Percentiles rank a stretch among this genome's conserved stretches.
These are phyloP conservation scores for Eurytoma californica DNA, from an alignment of 2,888 invertebrate genomes.

Conservation along the genomic window DNA sequence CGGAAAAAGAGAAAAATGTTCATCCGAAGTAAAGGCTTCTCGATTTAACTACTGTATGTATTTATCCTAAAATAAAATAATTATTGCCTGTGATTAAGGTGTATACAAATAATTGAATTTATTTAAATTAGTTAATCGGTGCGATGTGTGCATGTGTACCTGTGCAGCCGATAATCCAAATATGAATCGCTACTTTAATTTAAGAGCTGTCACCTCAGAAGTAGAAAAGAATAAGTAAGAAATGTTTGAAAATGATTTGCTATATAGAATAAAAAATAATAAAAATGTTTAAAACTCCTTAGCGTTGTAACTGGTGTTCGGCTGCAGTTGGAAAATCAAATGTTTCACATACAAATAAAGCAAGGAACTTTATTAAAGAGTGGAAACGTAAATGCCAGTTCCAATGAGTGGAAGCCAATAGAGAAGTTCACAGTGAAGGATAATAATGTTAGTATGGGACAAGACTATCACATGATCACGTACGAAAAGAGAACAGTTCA, in stretches of 20 bases:
- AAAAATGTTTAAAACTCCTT: background rate
- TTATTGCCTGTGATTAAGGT: too few species aligned
- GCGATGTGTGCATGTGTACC: background rate
- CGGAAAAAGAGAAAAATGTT: too few species aligned
- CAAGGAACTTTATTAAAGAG: conserved; percentile 11
- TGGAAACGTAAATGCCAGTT: background rate
- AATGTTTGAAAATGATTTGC: background rate
- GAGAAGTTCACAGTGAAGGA: conserved; percentile 3
- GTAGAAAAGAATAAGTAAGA: conserved; percentile 12
- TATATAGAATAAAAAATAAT: background rate
- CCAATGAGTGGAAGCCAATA: conserved; percentile 7
- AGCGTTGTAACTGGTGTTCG: conserved; percentile 26
- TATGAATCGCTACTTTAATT: conserved; percentile 21
- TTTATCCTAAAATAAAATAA: too few species aligned
- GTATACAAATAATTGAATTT: too few species aligned
- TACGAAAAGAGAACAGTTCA: background rate
- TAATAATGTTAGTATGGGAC: too few species aligned
- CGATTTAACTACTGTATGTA: too few species aligned
- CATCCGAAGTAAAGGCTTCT: too few species aligned
- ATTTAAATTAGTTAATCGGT: background rate
- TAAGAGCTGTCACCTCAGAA: conserved; percentile 17
- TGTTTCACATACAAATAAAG: conserved; percentile 28
- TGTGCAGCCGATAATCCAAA: background rate
- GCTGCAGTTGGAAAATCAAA: conserved; percentile 14
- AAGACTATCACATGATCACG: conserved; percentile 14